A percentile compares a stretch with the other conserved stretches of the same genome.
These are phyloP conservation scores for Micromesistius poutassou DNA, from an alignment of 2,797 vertebrate species.

Conservation along the genomic window DNA sequence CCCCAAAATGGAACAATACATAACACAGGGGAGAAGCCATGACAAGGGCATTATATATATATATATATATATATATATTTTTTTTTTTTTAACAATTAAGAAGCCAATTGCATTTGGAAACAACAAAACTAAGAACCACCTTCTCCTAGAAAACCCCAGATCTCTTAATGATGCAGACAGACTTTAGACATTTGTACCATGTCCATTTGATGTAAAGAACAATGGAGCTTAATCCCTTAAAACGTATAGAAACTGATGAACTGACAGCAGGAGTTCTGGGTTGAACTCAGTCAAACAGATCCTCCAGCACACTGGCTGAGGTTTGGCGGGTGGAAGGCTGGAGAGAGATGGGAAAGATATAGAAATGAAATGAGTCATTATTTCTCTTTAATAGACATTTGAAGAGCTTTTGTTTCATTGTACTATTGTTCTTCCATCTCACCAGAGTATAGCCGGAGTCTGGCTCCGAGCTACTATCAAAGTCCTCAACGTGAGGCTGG, in stretches of 20 bases:
- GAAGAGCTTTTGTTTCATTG: not conserved
- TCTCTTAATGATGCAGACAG: not conserved
- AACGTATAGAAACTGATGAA: not conserved
- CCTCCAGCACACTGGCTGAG: conserved; percentile 61
- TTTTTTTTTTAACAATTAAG: not conserved
- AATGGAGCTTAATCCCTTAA: not conserved
- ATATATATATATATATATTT: not conserved
- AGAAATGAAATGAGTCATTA: not conserved
- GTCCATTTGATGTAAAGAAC: not conserved
- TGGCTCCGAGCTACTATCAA: conserved; percentile 39
- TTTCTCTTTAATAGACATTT: not conserved
- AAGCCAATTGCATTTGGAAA: not conserved
- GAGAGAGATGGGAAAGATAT: conserved; percentile 16
- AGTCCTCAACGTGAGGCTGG: conserved; percentile 62
- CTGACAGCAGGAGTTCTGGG: not conserved
- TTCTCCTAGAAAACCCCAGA: not conserved
- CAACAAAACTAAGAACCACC: not conserved
- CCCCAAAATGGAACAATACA: not conserved
- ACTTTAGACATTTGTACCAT: not conserved
- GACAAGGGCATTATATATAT: not conserved
- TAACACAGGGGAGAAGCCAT: not conserved
- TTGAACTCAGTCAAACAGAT: conserved; percentile 68
- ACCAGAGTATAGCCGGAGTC: conserved; percentile 53
- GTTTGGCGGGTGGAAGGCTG: conserved; percentile 62
- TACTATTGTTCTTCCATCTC: conserved; percentile 14